Evolutionary conservation across 1,140 invertebrate species (phyloP), one percentile per base, ranked within the genome.

Genomic region (Sipha flava): DNA sequence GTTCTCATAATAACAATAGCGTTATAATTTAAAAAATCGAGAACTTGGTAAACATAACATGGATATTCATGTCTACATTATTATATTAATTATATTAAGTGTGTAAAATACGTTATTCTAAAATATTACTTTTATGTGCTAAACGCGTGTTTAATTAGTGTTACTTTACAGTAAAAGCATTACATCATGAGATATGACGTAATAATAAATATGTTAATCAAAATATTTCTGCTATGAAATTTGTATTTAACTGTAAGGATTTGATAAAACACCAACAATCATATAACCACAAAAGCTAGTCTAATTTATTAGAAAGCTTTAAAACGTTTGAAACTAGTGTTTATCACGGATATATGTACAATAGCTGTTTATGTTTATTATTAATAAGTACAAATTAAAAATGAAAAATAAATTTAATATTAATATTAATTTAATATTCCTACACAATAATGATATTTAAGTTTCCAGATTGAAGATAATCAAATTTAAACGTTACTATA

Each of bases 1-100:
- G 26, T 16, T 4, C 16, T 66, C 10, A 43, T 66, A 66, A 66
- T 66, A 43, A 23, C n/a, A 66, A 1, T 40, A 40, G 14, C 21
- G 26, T 43, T 26, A 9, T 12, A 43, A 34, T 34, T 62, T 62
- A 66, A 66, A 43, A 66, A 66, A 0, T 3, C 14, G 29, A 64
- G 34, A 21, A 31, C 18, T 37, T 64, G 7, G 21, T 14, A 14
- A 66, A 40, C 59, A 34, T 34, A n/a, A 66, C 34, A 16, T 10
- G n/a, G 21, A 66, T 66, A 62, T 66, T 43, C 64, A 26, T 26
- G 37, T 40, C 21, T 43, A 66, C 64, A 14, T 43, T 43, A 66
- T 70, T 70, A 5, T 66, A 70, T 47, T 70, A 70, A 70, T 70
- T 43, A 70, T 29, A 29, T 29, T 70, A 45, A 70, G 23, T 47